A percentile compares a stretch with the other conserved stretches of the same genome.
Conservation (phyloP, 2,797 vertebrate species). For the Staurois parvus region DNA sequence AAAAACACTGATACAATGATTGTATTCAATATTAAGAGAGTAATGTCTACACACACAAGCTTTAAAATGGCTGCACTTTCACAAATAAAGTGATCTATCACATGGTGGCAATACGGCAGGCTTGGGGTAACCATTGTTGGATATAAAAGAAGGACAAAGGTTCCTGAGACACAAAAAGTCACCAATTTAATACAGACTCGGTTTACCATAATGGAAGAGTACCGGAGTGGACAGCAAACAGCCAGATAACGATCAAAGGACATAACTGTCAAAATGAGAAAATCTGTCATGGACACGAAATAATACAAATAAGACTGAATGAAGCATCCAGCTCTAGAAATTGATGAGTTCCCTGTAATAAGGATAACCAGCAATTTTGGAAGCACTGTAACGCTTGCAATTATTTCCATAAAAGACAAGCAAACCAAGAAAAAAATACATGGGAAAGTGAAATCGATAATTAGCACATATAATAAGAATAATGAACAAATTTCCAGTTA, state of each 20-base stretch:
- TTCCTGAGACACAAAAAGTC: conserved; percentile 50
- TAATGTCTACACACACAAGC: conserved; percentile 63
- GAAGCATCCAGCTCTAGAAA: conserved; percentile 54
- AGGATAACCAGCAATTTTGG: conserved; percentile 65
- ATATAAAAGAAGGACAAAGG: conserved; percentile 62
- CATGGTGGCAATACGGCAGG: conserved; percentile 62
- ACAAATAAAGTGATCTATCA: conserved; percentile 59
- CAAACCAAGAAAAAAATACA: conserved; percentile 69
- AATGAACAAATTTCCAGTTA: conserved; percentile 65
- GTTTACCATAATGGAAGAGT: conserved; percentile 64
- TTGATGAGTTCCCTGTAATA: conserved; percentile 58
- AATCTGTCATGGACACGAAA: conserved; percentile 64
- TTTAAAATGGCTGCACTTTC: conserved; percentile 16
- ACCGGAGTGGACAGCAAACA: conserved; percentile 63
- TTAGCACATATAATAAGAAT: conserved; percentile 61
- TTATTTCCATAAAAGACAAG: conserved; percentile 66
- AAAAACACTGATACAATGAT: conserved; percentile 60
- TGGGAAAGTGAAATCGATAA: conserved; percentile 63
- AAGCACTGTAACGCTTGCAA: conserved; percentile 58
- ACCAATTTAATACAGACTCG: conserved; percentile 63
- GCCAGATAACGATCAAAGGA: conserved; percentile 67
- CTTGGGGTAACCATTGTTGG: conserved; percentile 41
- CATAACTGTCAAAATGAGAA: conserved; percentile 65
- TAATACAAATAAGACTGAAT: conserved; percentile 64
- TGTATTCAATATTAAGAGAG: conserved; percentile 57